Conservation (phyloP, 2,113 vertebrate genomes). For the Bombycilla garrulus region DNA sequence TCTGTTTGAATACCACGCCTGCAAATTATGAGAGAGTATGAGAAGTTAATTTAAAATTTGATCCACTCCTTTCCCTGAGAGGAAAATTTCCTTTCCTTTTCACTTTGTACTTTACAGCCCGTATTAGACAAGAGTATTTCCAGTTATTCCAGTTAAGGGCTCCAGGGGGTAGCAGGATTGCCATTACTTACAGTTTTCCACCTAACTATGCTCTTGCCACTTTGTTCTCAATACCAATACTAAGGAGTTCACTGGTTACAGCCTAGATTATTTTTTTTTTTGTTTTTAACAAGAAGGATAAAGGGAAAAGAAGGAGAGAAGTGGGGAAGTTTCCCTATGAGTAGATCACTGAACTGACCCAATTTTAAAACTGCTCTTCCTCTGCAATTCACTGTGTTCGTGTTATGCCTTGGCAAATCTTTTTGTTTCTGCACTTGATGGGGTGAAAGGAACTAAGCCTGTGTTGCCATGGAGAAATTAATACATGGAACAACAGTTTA, state of each 20-base stretch:
- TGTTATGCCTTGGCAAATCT: neutral
- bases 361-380: neutral
- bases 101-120: neutral
- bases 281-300: neutral
- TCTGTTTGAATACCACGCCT: neutral
- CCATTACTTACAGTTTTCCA: neutral
- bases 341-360: neutral
- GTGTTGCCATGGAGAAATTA: slow-evolving; percentile 49
- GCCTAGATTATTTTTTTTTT: neutral
- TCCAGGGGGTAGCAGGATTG: neutral
- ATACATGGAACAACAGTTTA: slow-evolving; percentile 18
- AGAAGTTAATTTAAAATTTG: neutral
- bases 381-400: neutral
- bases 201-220: neutral
- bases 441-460: slow-evolving; percentile 1
- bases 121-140: neutral
- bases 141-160: neutral
- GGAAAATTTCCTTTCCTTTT: neutral
- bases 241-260: neutral
- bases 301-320: neutral
- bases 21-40: neutral
- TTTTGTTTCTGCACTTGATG: neutral
- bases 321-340: neutral
- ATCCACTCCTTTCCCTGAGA: neutral
- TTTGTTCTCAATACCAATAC: neutral